Evolutionary conservation across 2,888 invertebrate species (phyloP).

Genomic region (Trypoxylon attenuatum): DNA sequence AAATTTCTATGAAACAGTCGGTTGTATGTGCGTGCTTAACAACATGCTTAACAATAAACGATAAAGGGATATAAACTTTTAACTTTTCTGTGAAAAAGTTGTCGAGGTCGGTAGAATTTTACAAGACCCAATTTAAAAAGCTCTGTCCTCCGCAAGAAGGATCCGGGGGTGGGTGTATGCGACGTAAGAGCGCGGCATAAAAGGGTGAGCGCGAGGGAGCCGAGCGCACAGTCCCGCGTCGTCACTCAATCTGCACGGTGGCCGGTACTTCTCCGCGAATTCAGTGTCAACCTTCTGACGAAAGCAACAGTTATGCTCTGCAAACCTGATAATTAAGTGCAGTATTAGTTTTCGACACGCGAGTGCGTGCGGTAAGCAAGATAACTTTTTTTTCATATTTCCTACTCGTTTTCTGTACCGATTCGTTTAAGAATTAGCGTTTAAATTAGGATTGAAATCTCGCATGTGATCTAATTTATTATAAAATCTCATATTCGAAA

Average conservation of each 20-base stretch:
- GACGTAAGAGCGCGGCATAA: constrained; percentile 50
- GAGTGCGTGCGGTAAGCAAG: constrained; percentile 47
- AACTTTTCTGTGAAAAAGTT: too few species aligned
- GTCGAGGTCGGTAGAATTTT: too few species aligned
- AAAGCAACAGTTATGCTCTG: constrained; percentile 54
- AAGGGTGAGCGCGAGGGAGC: constrained; percentile 56
- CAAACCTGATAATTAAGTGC: constrained; percentile 20
- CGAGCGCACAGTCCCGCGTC: constrained; percentile 58
- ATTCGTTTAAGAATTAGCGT: constrained; percentile 8
- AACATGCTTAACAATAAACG: too few species aligned
- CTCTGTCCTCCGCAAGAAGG: constrained; percentile 31
- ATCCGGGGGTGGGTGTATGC: constrained; percentile 51
- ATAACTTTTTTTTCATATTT: too few species aligned
- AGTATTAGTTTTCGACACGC: constrained; percentile 34
- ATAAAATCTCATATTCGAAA: too few species aligned
- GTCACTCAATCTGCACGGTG: constrained; percentile 48
- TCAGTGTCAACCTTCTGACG: constrained; percentile 17
- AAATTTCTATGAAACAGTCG: too few species aligned
- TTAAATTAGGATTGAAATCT: background rate
- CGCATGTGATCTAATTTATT: too few species aligned
- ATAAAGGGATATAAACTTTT: too few species aligned
- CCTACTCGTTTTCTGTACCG: too few species aligned
- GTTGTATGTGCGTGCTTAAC: too few species aligned
- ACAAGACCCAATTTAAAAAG: background rate
- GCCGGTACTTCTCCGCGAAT: constrained; percentile 16